Conservation (phyloP, 2,113 vertebrate species). For the Corydoras maculifer region DNA sequence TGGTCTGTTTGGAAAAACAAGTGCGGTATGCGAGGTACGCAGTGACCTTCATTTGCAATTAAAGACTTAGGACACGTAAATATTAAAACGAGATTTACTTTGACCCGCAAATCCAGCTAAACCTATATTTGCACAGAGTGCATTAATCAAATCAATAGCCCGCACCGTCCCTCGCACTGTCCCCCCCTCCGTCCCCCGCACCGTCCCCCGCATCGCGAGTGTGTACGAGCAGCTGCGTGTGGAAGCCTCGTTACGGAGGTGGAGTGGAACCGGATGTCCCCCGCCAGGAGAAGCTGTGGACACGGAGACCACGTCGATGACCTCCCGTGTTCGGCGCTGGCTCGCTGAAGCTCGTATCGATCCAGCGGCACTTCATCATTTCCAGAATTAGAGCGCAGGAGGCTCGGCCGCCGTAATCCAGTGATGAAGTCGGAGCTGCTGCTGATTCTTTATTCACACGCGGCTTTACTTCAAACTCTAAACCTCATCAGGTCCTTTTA, state of each 20-base stretch:
- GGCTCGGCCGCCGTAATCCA: constrained; percentile 23
- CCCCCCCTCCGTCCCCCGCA: constrained; percentile 12
- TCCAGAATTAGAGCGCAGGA: constrained; percentile 31
- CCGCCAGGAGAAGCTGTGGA: constrained; percentile 28
- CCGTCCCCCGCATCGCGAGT: constrained; percentile 16
- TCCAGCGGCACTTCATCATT: constrained; percentile 37
- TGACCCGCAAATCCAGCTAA: not conserved
- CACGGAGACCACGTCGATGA: constrained; percentile 41
- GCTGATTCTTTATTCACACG: too few relatives aligned
- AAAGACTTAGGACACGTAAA: too few relatives aligned
- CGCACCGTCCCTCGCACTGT: constrained; percentile 14
- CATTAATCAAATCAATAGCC: constrained; percentile 37
- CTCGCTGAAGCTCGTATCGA: constrained; percentile 43
- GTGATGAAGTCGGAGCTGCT: constrained; percentile 41
- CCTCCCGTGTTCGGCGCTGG: constrained; percentile 33
- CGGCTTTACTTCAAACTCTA: constrained; percentile 5
- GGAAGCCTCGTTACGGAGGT: constrained; percentile 41
- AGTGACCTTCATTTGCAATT: too few relatives aligned
- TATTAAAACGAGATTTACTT: not conserved
- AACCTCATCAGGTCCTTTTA: not conserved
- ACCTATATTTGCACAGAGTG: constrained; percentile 8
- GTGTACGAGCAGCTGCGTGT: constrained; percentile 40
- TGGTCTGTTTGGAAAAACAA: too few relatives aligned
- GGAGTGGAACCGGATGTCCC: constrained; percentile 40
- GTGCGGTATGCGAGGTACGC: too few relatives aligned